Percentiles rank a stretch among this genome's conserved stretches.
Conservation (phyloP, 2,113 vertebrate genomes). For the Rhizomys pruinosus region DNA sequence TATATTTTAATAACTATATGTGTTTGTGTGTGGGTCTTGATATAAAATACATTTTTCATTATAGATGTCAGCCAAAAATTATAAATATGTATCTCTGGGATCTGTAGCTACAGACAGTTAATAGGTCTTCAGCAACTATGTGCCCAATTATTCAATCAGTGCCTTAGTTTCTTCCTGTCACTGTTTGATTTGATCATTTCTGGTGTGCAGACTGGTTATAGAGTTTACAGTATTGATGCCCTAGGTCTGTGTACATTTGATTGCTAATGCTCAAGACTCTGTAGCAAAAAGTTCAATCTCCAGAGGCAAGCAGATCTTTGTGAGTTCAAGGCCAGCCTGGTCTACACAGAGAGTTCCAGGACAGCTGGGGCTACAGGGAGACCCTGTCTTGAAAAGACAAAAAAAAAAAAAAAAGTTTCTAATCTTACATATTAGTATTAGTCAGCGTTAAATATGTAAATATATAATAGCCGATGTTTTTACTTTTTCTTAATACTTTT, state of each 20-base stretch:
- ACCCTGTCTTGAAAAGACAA: too few relatives aligned
- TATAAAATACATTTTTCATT: background rate
- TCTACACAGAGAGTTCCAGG: too few relatives aligned
- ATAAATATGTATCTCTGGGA: background rate
- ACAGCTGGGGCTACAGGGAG: too few relatives aligned
- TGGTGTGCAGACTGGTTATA: background rate
- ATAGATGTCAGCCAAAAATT: background rate
- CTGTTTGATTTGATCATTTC: background rate
- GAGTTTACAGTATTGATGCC: background rate
- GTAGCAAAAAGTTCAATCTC: too few relatives aligned
- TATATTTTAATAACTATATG: background rate
- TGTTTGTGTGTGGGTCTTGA: background rate
- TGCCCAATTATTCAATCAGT: too few relatives aligned
- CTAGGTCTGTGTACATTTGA: background rate
- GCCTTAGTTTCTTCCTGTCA: background rate
- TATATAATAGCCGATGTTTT: too few relatives aligned
- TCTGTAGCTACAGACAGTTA: background rate
- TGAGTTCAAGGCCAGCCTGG: too few relatives aligned
- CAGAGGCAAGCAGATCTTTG: too few relatives aligned
- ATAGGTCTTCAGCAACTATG: background rate
- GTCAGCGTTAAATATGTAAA: too few relatives aligned
- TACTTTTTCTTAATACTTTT: constrained; percentile 19
- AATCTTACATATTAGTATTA: too few relatives aligned
- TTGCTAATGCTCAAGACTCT: background rate
- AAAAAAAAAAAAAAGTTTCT: too few relatives aligned